Percentiles rank a stretch among this genome's conserved stretches.
phyloP scores from a whole-genome alignment of 2,113 vertebrate genomes.

The Brachyistius frenatus region DNA sequence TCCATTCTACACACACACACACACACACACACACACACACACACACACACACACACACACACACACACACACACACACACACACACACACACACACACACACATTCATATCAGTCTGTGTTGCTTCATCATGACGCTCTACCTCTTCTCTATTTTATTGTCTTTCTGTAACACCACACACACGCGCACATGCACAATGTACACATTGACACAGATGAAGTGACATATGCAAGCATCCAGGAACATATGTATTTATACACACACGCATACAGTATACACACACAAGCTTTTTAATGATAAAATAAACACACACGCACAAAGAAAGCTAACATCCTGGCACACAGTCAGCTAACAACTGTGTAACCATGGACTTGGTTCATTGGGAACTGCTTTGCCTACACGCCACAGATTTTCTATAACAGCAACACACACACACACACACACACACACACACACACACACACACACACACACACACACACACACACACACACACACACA shows the following conservation, averaged over 20 bases:
- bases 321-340: constrained; percentile 47
- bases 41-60: constrained; percentile 17
- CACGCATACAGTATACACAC: not conserved
- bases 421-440: constrained; percentile 9
- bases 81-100: not conserved
- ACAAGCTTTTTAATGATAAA: constrained; percentile 7
- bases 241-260: constrained; percentile 16
- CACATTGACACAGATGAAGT: not conserved
- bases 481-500: constrained; percentile 4
- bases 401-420: constrained; percentile 36
- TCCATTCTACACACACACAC: constrained; percentile 49
- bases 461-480: not conserved
- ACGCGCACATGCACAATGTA: not conserved
- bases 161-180: not conserved
- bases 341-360: constrained; percentile 37
- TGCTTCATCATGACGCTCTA: constrained; percentile 59
- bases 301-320: constrained; percentile 31
- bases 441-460: constrained; percentile 11
- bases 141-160: constrained; percentile 54
- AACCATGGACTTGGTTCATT: constrained; percentile 42
- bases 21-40: constrained; percentile 17
- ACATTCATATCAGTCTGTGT: constrained; percentile 25
- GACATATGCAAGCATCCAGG: constrained; percentile 10
- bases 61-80: constrained; percentile 23
- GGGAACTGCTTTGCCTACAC: constrained; percentile 64